Evolutionary conservation across 2,113 vertebrate species (phyloP).

Genomic region (Chrysemys picta): DNA sequence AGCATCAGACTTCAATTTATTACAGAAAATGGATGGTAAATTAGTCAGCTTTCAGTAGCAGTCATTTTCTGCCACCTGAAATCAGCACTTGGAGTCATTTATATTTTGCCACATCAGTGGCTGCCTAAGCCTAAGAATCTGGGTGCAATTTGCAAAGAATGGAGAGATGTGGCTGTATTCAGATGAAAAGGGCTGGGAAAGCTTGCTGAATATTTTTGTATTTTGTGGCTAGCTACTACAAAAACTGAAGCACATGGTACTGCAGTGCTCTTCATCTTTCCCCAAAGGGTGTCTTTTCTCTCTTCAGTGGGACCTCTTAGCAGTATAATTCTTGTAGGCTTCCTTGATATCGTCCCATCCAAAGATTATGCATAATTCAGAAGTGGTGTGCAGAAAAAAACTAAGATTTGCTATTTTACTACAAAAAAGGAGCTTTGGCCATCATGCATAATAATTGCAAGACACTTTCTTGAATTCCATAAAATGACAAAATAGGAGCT

Average conservation of each 20-base stretch:
- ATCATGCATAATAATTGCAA: not conserved
- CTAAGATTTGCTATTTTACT: not conserved
- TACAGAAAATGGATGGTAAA: not conserved
- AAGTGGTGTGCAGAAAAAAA: not conserved
- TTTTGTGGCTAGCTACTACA: not conserved
- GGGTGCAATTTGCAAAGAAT: not conserved
- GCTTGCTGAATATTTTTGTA: not conserved
- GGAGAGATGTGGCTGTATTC: not conserved
- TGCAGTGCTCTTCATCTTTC: not conserved
- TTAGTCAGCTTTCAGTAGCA: not conserved
- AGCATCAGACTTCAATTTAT: not conserved
- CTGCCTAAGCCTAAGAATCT: not conserved
- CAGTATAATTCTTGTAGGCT: not conserved
- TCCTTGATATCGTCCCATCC: not conserved
- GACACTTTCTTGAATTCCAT: not conserved
- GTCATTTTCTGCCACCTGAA: not conserved
- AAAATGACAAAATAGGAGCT: not conserved
- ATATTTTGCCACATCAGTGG: not conserved
- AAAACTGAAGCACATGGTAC: not conserved
- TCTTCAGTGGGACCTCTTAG: not conserved
- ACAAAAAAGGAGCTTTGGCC: not conserved
- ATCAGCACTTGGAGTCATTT: not conserved
- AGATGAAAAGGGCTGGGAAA: not conserved
- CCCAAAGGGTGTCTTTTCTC: not conserved
- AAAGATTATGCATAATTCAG: not conserved